Conservation (phyloP, 2,888 invertebrate species). For the Geotrupes spiniger region DNA sequence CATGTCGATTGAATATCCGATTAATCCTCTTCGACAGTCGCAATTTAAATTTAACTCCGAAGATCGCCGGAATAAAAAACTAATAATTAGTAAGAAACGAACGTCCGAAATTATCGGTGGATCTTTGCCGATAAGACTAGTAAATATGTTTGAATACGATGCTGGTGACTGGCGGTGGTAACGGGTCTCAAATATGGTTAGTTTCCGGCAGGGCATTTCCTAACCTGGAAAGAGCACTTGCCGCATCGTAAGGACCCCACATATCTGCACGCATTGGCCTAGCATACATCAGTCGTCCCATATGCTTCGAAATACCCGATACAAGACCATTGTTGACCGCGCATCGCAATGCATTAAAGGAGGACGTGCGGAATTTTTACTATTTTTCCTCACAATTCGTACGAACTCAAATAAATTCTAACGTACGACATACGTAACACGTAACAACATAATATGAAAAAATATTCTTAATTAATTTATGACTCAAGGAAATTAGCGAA, state of each 20-base stretch:
- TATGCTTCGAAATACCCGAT: background rate
- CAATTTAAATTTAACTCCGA: background rate
- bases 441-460: too few relatives aligned
- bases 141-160: constrained; percentile 16
- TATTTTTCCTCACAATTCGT: too few relatives aligned
- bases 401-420: too few relatives aligned
- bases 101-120: constrained; percentile 13
- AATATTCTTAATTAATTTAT: too few relatives aligned
- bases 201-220: constrained; percentile 32
- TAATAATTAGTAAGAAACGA: constrained; percentile 14
- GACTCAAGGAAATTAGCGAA: too few relatives aligned
- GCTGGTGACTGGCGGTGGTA: constrained; percentile 23
- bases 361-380: too few relatives aligned
- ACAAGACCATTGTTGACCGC: constrained; percentile 3
- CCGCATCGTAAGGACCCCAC: constrained; percentile 26
- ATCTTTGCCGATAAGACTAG: constrained; percentile 11
- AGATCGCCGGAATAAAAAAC: background rate
- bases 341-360: constrained; percentile 4
- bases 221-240: constrained; percentile 28
- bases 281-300: constrained; percentile 18
- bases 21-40: too few relatives aligned
- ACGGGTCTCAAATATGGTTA: constrained; percentile 27
- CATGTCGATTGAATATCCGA: too few relatives aligned
- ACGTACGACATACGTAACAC: too few relatives aligned
- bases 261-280: constrained; percentile 28